Conservation (phyloP, 1,140 invertebrate genomes). For the Drosophila hydei region DNA sequence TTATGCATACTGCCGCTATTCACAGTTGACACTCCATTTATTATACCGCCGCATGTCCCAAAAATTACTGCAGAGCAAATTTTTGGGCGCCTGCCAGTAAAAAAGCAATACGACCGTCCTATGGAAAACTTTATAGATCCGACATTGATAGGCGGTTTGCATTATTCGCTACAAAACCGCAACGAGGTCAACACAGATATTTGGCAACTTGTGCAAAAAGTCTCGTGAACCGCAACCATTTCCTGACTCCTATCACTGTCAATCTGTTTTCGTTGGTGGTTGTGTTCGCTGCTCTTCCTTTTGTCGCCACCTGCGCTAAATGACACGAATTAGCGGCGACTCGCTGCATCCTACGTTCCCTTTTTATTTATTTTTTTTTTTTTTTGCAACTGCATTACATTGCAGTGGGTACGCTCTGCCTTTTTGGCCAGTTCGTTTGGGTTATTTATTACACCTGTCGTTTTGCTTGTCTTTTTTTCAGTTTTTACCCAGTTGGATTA, state of each 20-base stretch:
- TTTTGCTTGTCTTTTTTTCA: constrained; percentile 58
- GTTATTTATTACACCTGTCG: constrained; percentile 82
- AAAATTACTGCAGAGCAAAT: constrained; percentile 20
- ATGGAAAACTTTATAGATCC: constrained; percentile 31
- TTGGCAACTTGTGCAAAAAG: constrained; percentile 49
- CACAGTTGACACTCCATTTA: constrained; percentile 49
- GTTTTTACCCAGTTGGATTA: constrained; percentile 54
- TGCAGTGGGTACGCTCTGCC: constrained; percentile 22
- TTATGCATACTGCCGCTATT: constrained; percentile 20
- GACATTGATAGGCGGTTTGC: constrained; percentile 36
- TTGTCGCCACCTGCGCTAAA: constrained; percentile 77
- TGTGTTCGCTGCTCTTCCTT: constrained; percentile 43
- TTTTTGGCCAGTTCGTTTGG: constrained; percentile 54
- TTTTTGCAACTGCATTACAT: constrained; percentile 46
- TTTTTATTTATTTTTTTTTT: constrained; percentile 32
- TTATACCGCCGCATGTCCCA: constrained; percentile 32
- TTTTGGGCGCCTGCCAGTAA: constrained; percentile 41
- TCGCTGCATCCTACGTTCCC: constrained; percentile 10
- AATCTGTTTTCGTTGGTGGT: constrained; percentile 58
- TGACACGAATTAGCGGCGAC: constrained; percentile 73
- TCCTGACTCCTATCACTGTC: constrained; percentile 70
- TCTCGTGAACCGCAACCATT: constrained; percentile 56
- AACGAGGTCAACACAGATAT: constrained; percentile 69
- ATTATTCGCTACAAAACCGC: constrained; percentile 35
- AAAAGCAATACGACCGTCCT: constrained; percentile 18